Evolutionary conservation across 1,140 invertebrate genomes (phyloP).

Genomic region (Reticulitermes speratus): DNA sequence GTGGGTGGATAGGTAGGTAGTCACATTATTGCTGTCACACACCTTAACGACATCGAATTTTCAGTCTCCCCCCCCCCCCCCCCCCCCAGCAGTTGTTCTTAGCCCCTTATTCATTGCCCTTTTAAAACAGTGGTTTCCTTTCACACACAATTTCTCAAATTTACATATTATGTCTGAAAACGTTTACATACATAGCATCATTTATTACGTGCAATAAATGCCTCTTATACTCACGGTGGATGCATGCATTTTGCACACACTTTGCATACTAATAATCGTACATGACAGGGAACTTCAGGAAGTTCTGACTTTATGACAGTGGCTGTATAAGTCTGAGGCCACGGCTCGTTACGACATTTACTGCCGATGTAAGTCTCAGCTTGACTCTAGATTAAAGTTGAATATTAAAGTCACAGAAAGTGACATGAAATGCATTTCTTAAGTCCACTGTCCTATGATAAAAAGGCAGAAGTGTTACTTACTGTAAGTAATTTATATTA

Average conservation of each 20-base stretch:
- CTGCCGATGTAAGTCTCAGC: too few species aligned
- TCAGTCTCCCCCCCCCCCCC: neutral
- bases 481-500: too few species aligned
- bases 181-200: neutral
- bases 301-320: neutral
- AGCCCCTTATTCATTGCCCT: neutral
- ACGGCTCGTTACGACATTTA: too few species aligned
- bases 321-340: neutral
- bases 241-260: neutral
- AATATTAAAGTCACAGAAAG: too few species aligned
- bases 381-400: too few species aligned
- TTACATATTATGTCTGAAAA: neutral
- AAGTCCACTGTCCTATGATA: too few species aligned
- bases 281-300: neutral
- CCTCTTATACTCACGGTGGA: neutral
- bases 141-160: neutral
- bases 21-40: neutral
- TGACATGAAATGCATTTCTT: too few species aligned
- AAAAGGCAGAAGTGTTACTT: too few species aligned
- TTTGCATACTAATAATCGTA: neutral
- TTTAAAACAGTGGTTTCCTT: neutral
- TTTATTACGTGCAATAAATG: neutral
- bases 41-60: neutral
- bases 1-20: too few species aligned
- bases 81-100: neutral